Conservation (phyloP, 2,797 vertebrate genomes). For the Pipistrellus nathusii region DNA sequence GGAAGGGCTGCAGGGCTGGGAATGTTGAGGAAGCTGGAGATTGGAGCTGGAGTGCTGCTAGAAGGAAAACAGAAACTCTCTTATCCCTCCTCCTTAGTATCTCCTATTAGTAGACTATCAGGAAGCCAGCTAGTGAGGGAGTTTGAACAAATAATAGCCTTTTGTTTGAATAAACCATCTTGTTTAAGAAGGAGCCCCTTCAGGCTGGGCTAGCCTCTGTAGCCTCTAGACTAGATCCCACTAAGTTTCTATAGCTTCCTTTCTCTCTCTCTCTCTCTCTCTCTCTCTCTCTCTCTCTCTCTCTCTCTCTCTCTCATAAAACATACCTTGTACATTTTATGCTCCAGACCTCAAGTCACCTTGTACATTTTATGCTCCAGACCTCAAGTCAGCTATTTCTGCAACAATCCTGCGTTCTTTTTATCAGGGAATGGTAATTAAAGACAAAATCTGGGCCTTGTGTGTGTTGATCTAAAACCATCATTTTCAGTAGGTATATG, state of each 20-base stretch:
- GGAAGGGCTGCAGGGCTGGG: background rate
- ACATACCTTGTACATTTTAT: background rate
- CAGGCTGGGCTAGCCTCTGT: background rate
- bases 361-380: background rate
- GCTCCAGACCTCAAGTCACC: background rate
- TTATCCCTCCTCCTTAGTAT: background rate
- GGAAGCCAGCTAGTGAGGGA: background rate
- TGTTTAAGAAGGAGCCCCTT: background rate
- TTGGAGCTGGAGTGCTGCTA: background rate
- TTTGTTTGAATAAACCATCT: background rate
- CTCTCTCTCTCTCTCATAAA: background rate
- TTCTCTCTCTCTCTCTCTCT: background rate
- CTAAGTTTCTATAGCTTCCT: background rate
- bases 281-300: too few relatives aligned
- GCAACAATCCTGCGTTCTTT: background rate
- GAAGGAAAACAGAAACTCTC: background rate
- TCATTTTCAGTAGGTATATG: background rate
- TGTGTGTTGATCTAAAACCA: background rate
- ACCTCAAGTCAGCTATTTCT: background rate
- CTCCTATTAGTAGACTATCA: background rate
- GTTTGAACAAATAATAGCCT: background rate
- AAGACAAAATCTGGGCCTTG: conserved; percentile 3
- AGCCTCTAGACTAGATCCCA: background rate
- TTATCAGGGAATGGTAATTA: conserved; percentile 15
- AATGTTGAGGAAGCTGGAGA: background rate